Base-by-base conservation (phyloP, 2,888 invertebrate species). In the Noctua janthina region DNA sequence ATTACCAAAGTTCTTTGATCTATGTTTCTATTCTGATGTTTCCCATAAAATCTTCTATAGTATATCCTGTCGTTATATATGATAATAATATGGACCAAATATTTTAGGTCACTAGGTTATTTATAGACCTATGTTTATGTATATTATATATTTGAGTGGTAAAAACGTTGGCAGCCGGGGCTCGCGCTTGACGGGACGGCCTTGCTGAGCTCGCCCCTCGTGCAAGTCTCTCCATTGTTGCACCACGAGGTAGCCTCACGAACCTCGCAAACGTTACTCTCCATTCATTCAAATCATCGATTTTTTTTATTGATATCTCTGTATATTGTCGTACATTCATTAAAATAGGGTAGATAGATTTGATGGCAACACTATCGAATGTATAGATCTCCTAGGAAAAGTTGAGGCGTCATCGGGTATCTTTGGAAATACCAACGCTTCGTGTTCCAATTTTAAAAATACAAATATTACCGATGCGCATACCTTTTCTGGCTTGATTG, bases 191-290 rank as follows among this genome's bases (percentile, higher is more conserved):
- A 94, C 86, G 96, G 92, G 90, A 93, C 93, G 79, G 91, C 94
- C 86, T 91, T 96, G 91, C 93, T 96, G 89, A 86, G 94, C 79
- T 86, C 96, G 90, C 94, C 96, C 67, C 91, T 96, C 84, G 92
- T 97, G 87, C 96, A 96, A 79, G 92, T 96, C 86, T 91, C 95
- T 59, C 93, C 96, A 81, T 84, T 95, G 80, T 91, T 95, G 86
- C 94, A 93, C 84, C 94, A 93, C 78, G 95, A 96, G 94, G 95
- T 96, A 95, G 94, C 89, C 64, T 51, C 68, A 76, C 74, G 74
- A 82, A 81, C 83, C 88, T 82, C 85, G 68, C 70, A 69, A 71
- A 77, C 29, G 46, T 71, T 78, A 74, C 43, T 20, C 43, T 20
- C 35, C 66, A 43, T 35, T 39, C 39, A 35, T 49, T 54, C n/a